These are phyloP conservation scores for Idaea biselata DNA, from an alignment of 2,888 invertebrate genomes.

Conservation along the genomic window DNA sequence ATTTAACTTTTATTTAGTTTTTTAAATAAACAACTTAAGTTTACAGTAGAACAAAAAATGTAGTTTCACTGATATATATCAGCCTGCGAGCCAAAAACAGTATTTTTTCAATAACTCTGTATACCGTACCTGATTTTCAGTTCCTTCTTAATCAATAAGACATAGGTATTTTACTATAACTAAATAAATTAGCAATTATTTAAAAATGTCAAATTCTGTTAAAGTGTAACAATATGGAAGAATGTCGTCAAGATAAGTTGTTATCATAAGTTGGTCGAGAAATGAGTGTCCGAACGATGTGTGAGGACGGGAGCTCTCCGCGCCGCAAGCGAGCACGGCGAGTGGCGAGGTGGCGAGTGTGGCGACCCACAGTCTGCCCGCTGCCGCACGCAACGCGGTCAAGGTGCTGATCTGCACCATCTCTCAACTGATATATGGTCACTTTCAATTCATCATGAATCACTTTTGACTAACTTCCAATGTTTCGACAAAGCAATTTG, in stretches of 20 bases:
- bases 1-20: too few species aligned
- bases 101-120: too few species aligned
- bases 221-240: slow-evolving; percentile 17
- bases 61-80: too few species aligned
- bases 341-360: slow-evolving; percentile 22
- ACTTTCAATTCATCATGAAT: background rate
- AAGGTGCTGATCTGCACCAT: slow-evolving; percentile 30
- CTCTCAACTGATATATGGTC: slow-evolving; percentile 6
- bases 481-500: background rate
- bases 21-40: too few species aligned
- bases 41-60: too few species aligned
- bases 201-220: slow-evolving; percentile 14
- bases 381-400: slow-evolving; percentile 33
- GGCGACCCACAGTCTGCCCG: slow-evolving; percentile 42
- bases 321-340: slow-evolving; percentile 18
- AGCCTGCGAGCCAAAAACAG: too few species aligned
- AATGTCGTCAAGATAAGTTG: slow-evolving; percentile 22
- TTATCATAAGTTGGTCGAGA: slow-evolving; percentile 12
- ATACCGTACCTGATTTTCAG: too few species aligned
- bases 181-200: slow-evolving; percentile 11
- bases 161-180: too few species aligned
- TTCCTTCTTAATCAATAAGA: too few species aligned
- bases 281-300: background rate
- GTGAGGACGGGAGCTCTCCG: slow-evolving; percentile 17
- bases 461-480: background rate